A percentile compares a stretch with the other conserved stretches of the same genome.
phyloP scores from a whole-genome alignment of 2,113 vertebrate genomes.

The Lamprologus tigripictilis region DNA sequence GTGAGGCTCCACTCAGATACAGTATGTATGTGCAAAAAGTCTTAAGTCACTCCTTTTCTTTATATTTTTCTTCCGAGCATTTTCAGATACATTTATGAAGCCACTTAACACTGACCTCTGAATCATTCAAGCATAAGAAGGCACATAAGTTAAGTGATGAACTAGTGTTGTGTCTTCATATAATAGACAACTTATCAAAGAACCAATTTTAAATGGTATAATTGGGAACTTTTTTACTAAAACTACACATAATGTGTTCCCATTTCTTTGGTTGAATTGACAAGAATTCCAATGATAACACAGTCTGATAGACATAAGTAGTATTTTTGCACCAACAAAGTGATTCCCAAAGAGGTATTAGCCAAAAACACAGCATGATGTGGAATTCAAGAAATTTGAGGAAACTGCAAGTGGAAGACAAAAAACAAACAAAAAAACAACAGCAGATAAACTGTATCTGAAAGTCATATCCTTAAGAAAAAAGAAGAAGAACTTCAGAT shows the following conservation, averaged over 20 bases:
- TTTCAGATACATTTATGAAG: background rate
- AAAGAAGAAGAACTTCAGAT: background rate
- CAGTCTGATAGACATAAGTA: background rate
- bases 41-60: background rate
- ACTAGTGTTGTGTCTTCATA: background rate
- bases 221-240: background rate
- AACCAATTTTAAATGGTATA: background rate
- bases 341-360: background rate
- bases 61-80: background rate
- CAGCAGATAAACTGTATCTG: background rate
- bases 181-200: background rate
- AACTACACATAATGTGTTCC: background rate
- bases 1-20: background rate
- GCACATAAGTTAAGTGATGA: background rate
- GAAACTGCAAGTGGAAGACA: background rate
- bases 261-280: background rate
- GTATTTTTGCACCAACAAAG: background rate
- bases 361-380: background rate
- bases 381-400: background rate
- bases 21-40: background rate
- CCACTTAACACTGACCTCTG: background rate
- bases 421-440: background rate
- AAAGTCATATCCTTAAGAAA: background rate
- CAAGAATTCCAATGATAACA: background rate
- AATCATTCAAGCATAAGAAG: background rate